Evolutionary conservation across 1,140 invertebrate species (phyloP), one percentile per base, ranked within the genome.

Genomic region (Brachystomella parvula): DNA sequence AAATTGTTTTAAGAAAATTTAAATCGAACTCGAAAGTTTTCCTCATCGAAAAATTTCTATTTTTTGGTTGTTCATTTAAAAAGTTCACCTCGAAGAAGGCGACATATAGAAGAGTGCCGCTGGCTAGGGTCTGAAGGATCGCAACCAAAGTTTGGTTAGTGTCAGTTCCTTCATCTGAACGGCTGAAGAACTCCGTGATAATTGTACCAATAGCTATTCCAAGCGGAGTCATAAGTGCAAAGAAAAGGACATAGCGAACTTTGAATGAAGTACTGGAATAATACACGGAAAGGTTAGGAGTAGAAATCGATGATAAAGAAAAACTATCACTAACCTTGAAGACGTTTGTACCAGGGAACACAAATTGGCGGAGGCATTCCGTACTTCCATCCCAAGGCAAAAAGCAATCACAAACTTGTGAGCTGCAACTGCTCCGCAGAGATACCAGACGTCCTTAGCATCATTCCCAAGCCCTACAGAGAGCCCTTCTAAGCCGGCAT

Each of bases 401-500:
- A 89, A 89, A 15, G 85, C 84, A 60, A 92, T 87, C 3, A 91
- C 85, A 61, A 87, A 82, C 76, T 67, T 70, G 33, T 68, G 65
- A 44, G 66, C 85, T 0, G 84, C 82, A 3, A 88, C 83, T 3
- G 87, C 88, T 2, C 81, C 84, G 2, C 89, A 78, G 0, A 92
- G 77, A 29, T 88, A 79, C 53, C 88, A 79, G 77, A 89, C 86
- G 79, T 87, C 81, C 1, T 81, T 73, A 35, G 81, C 70, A 6
- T 69, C 57, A 15, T 64, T 39, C 15, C 72, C 72, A 32, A 93
- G 77, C 1, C 90, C 90, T 73, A 94, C 88, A 1, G 89, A 89
- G 32, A 93, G 76, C 44, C 90, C 90, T 78, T 94, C 90, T 29
- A 93, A 81, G 2, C 89, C 75, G 19, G 88, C 86, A 74, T 90